Base-by-base conservation (phyloP, 2,113 vertebrate genomes). In the Chlamydotis undulata region DNA sequence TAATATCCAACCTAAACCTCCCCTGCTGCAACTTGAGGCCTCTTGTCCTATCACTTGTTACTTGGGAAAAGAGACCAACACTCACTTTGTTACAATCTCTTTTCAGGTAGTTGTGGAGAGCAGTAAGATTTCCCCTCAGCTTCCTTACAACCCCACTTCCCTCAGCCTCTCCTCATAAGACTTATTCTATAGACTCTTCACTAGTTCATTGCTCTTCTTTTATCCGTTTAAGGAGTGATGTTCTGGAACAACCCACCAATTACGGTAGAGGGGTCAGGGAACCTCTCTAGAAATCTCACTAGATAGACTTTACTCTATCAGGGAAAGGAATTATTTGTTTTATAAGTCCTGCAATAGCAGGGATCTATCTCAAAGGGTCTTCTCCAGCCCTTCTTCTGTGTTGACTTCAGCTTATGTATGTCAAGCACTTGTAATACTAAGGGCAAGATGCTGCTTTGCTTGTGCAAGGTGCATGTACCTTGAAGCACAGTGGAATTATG, bases 151-250 rank as follows among this genome's bases (percentile, higher is more conserved):
- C 7, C 26, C 5, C 31, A 61, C 18, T 25, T 92, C 23, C 10
- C 15, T 78, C 43, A 79, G 28, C 8, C 2, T 0, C 21, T 73
- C 15, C 39, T 87, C 1, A 0, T 56, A 52, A 35, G 29, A 9
- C 23, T 77, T 37, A 2, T 52, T 22, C 13, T 57, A 24, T 28
- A 87, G 26, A 77, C 7, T 8, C 26, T 70, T 69, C 60, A 35
- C 5, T 4, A 65, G 13, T 83, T 73, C 4, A 3, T 29, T 52
- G 8, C 11, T 81, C 39, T 45, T 52, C 56, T 75, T 68, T 55
- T 33, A 73, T 4, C 4, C 4, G 2, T 65, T 56, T 77, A 53
- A 60, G 22, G 7, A 83, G 11, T 37, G 35, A 37, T 73, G 5
- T 19, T 89, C 41, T 88, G 41, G 41, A 69, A 50, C 31, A 88